These are phyloP conservation scores for Cryptus viduatorius DNA, from an alignment of 2,888 invertebrate species.

Conservation along the genomic window DNA sequence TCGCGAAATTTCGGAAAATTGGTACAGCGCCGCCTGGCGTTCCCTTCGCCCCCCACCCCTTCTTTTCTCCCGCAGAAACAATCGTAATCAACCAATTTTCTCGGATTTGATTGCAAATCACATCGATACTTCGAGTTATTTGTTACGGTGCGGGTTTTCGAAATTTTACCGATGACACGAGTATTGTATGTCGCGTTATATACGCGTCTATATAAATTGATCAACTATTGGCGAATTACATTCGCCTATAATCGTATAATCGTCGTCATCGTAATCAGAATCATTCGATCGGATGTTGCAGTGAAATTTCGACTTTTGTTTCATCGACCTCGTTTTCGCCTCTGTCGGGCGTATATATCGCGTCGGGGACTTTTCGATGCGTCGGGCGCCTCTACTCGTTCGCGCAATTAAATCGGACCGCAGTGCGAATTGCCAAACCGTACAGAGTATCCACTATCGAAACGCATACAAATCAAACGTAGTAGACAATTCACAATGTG, in stretches of 20 bases:
- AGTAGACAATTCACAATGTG: constrained; percentile 21
- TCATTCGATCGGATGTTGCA: constrained; percentile 22
- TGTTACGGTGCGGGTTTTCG: not conserved
- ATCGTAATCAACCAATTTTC: not conserved
- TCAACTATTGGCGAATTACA: constrained; percentile 41
- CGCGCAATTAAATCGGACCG: constrained; percentile 67
- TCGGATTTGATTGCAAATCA: not conserved
- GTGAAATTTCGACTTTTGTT: constrained; percentile 27
- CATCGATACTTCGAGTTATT: not conserved
- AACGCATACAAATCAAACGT: constrained; percentile 36
- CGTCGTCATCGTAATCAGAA: constrained; percentile 42
- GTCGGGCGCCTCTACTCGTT: constrained; percentile 20
- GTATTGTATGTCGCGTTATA: not conserved
- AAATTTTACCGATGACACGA: constrained; percentile 7
- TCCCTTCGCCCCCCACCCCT: too few relatives aligned
- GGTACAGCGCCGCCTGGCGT: too few relatives aligned
- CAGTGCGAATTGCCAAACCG: constrained; percentile 24
- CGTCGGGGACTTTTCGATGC: constrained; percentile 51
- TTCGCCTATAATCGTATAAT: constrained; percentile 33
- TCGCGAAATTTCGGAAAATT: too few relatives aligned
- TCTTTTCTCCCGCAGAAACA: not conserved
- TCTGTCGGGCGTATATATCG: constrained; percentile 14
- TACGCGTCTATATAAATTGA: constrained; percentile 24
- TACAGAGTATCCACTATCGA: constrained; percentile 21
- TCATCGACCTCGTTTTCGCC: constrained; percentile 45